Evolutionary conservation across 2,113 vertebrate genomes (phyloP).

Genomic region (Pseudopipra pipra): DNA sequence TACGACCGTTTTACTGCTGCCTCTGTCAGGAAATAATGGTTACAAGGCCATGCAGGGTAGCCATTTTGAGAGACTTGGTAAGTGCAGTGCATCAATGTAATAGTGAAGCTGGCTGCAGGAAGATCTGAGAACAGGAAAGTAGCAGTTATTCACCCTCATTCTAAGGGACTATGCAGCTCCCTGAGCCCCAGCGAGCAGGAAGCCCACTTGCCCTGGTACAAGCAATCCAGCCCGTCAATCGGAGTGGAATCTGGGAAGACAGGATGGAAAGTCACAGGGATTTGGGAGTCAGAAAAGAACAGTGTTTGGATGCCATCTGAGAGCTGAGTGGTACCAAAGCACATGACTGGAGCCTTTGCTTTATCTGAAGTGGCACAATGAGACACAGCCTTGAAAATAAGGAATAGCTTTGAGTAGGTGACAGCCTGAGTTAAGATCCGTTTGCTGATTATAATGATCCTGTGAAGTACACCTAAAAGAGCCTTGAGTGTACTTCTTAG

Average conservation of each 20-base stretch:
- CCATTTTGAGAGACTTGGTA: background rate
- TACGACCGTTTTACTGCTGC: background rate
- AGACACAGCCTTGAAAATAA: conserved; percentile 54
- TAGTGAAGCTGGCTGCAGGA: background rate
- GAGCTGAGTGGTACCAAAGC: background rate
- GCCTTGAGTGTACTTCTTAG: conserved; percentile 50
- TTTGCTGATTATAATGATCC: conserved; percentile 71
- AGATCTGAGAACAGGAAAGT: background rate
- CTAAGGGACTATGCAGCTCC: background rate
- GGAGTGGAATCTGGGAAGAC: background rate
- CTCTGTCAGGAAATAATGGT: background rate
- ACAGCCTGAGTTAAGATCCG: conserved; percentile 53
- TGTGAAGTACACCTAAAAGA: conserved; percentile 67
- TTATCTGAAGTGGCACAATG: background rate
- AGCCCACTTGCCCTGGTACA: rapidly evolving
- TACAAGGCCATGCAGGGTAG: background rate
- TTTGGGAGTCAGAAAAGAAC: background rate
- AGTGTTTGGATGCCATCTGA: background rate
- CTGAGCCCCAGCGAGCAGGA: background rate
- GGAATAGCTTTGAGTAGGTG: conserved; percentile 60
- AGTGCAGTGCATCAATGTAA: rapidly evolving
- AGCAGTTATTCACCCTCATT: rapidly evolving
- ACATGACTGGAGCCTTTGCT: conserved; percentile 30
- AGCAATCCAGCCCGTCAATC: background rate
- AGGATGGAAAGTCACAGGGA: background rate